Evolutionary conservation across 2,113 vertebrate genomes (phyloP), one percentile per base, ranked within the genome.

Genomic region (Cyanoliseus patagonus): DNA sequence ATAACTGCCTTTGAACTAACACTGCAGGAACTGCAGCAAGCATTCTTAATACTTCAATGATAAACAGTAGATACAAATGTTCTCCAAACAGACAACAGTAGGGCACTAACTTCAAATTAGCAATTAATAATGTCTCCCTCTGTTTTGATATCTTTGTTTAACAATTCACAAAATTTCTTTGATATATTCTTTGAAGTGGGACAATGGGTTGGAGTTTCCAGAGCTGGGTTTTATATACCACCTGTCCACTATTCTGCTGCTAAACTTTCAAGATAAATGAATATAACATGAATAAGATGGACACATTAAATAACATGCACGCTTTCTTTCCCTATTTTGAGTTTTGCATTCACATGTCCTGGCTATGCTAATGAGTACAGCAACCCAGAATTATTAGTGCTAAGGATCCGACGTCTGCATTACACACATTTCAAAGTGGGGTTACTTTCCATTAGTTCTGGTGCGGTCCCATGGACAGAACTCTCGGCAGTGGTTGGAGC

Each of bases 341-440:
- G 25, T 64, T 83, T 68, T 3, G 0, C 22, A 39, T 16, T 53
- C 33, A 27, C 2, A 2, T 44, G 3, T 20, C 30, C 27, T 18
- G 25, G 41, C 30, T 88, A 52, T 44, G 18, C 24, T 66, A 62
- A 59, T 14, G 67, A 73, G 24, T 4, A 42, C 9, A 80, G 9
- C 18, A 44, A 13, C 8, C 63, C 42, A 11, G 63, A 86, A 68
- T 2, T 20, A 11, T 9, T 41, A 19, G 11, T 44, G 11, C 57
- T 57, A 57, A 39, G 20, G 19, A 42, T 3, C 6, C 0, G 0
- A 8, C 13, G 15, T 23, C 72, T 66, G 12, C 0, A 0, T 13
- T 39, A 51, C 24, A 63, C 10, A 11, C 11, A 4, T 63, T 63
- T 63, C 15, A 72, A 57, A 5, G 13, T 1, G 1, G 1, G 8